These are phyloP conservation scores for Pygathrix nemaeus DNA, from an alignment of 2,113 vertebrate genomes.

Conservation along the genomic window DNA sequence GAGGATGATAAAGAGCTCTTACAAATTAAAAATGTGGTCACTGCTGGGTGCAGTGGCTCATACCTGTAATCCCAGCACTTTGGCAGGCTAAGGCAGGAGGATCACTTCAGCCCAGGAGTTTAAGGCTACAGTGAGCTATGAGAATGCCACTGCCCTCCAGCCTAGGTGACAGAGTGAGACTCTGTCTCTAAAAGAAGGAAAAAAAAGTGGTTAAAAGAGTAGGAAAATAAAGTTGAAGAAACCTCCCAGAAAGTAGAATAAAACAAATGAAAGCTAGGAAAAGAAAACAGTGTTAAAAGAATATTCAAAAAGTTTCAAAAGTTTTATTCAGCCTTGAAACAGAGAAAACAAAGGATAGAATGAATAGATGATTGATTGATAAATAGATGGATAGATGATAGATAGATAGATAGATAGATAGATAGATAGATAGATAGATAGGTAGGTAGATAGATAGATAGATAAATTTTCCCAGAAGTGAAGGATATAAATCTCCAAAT, in stretches of 20 bases:
- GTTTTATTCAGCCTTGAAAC: background rate
- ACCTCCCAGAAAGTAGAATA: slow-evolving; percentile 2
- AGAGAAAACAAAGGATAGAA: background rate
- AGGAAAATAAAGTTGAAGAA: slow-evolving; percentile 38
- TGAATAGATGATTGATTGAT: background rate
- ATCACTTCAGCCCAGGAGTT: too few relatives aligned
- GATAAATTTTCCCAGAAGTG: background rate
- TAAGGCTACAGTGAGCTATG: too few relatives aligned
- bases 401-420: background rate
- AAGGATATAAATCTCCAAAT: background rate
- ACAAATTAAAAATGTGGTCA: background rate
- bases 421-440: background rate
- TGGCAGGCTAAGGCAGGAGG: too few relatives aligned
- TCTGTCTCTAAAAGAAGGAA: background rate
- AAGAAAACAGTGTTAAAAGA: background rate
- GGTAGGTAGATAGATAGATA: too few relatives aligned
- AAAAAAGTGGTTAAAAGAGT: background rate
- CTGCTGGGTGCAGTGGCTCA: too few relatives aligned
- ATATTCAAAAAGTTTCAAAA: background rate
- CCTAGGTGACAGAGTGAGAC: too few relatives aligned
- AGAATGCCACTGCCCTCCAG: too few relatives aligned
- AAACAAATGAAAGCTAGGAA: background rate
- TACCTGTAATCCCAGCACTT: too few relatives aligned
- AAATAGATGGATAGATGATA: background rate
- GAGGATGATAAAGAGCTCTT: background rate